Percentiles rank a stretch among this genome's conserved stretches.
Evolutionary conservation across 2,888 invertebrate species (phyloP).

Genomic region (Tetragonisca angustula): DNA sequence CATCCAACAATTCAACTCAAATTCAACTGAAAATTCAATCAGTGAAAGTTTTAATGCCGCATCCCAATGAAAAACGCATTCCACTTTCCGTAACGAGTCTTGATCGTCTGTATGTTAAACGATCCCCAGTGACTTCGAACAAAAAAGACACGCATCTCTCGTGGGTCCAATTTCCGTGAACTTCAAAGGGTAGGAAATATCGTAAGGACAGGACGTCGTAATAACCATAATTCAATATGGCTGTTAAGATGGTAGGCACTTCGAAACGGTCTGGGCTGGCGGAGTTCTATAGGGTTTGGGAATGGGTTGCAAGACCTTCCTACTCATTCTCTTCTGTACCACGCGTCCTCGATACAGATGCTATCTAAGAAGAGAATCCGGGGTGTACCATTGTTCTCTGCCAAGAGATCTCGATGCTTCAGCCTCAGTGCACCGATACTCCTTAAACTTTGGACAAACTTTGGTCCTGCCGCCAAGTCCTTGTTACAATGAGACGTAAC

Average conservation of each 20-base stretch:
- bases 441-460: slow-evolving; percentile 66
- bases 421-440: slow-evolving; percentile 57
- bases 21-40: not conserved
- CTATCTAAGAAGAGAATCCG: slow-evolving; percentile 73
- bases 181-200: slow-evolving; percentile 74
- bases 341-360: slow-evolving; percentile 67
- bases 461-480: slow-evolving; percentile 54
- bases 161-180: slow-evolving; percentile 62
- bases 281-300: slow-evolving; percentile 61
- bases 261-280: slow-evolving; percentile 59
- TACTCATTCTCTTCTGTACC: slow-evolving; percentile 44
- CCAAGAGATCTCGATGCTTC: slow-evolving; percentile 69
- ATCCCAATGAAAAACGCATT: not conserved
- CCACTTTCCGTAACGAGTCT: not conserved
- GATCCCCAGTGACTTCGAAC: slow-evolving; percentile 25
- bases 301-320: slow-evolving; percentile 66
- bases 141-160: slow-evolving; percentile 56
- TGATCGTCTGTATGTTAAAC: slow-evolving; percentile 19
- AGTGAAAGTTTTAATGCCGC: not conserved
- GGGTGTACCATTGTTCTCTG: slow-evolving; percentile 66
- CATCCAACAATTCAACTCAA: not conserved
- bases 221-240: slow-evolving; percentile 81
- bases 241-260: slow-evolving; percentile 77
- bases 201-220: slow-evolving; percentile 74
- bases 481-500: slow-evolving; percentile 35